Base-by-base conservation (phyloP, 1,140 invertebrate genomes). In the Macrocentrus cingulum region DNA sequence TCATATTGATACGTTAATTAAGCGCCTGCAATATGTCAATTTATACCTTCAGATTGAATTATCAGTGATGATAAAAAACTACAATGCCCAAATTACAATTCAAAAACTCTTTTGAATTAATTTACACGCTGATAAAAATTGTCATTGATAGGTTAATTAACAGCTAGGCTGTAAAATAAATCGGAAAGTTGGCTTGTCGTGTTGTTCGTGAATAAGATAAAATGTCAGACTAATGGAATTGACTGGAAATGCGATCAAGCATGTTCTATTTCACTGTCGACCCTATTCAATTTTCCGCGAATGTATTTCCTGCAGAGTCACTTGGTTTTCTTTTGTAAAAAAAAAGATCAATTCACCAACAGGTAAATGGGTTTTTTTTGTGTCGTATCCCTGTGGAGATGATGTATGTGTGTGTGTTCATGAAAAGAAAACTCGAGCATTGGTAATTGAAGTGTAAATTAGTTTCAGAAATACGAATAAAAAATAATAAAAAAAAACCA, bases 201-300 rank as follows among this genome's bases (percentile, higher is more conserved):
- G n/a, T n/a, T n/a, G n/a, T n/a, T n/a, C n/a, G n/a, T n/a, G n/a
- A n/a, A 34, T 23, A 4, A 50, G 8, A 22, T 36, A 8, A 15
- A 34, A 25, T n/a, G 13, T 48, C 8, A 4, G 11, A 44, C 18
- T 15, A 44, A 44, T 15, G 22, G 19, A 49, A 16, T n/a, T 6
- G 18, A 23, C 46, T 4, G 25, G 25, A 8, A 29, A 37, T 22
- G 39, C 20, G 34, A 49, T 49, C 23, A 34, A 48, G 19, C 54
- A 39, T 50, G 32, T 16, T 57, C 50, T 50, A 57, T 57, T 34
- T 36, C 45, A 15, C 13, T 7, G 37, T 29, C 46, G 45, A 56
- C 54, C 55, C 46, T 57, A 41, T 57, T 57, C 55, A 57, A 50
- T 57, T 57, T 57, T 57, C 55, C 42, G 34, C 34, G 37, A 32